Evolutionary conservation across 2,113 vertebrate species (phyloP), one percentile per base, ranked within the genome.

Genomic region (Cryptotis parvus): DNA sequence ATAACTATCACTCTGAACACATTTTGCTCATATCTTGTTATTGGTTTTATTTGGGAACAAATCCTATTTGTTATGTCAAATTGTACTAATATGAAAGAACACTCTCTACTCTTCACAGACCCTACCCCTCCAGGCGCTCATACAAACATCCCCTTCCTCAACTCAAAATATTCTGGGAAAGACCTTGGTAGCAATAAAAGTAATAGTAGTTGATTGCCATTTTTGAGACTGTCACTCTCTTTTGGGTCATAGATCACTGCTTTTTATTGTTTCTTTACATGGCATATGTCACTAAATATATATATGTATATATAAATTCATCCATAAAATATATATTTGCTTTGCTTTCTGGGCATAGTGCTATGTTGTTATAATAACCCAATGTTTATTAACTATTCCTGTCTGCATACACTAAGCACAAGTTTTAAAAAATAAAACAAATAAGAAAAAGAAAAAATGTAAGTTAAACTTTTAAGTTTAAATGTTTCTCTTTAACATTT

Each of bases 361-460:
- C 14, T 88, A 91, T 37, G 11, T 76, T 93, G 49, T 80, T 58
- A 20, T 61, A 33, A 76, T 41, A 20, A 68, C 14, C 27, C n/a
- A 49, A 77, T 63, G 4, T 77, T 90, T 84, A 61, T 72, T 35
- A 90, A 61, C 87, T 80, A 84, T 61, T 84, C 45, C 10, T 33
- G 33, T 22, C 61, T 72, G 20, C 6, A 52, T 90, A 49, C 8
- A 22, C 12, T 7, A 3, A 88, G 27, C 12, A 58, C 22, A 82
- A 22, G n/a, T 86, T 79, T 89, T 69, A n/a, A 95, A 41, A 12
- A 86, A 74, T 27, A 65, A n/a, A 15, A 65, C 11, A 69, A 14
- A 68, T 8, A 6, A 72, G 6, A 33, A 45, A 69, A 0, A 16
- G 20, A 52, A 5, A 22, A 27, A 6, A 1, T n/a, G n/a, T n/a